Evolutionary conservation across 2,113 vertebrate genomes (phyloP), one percentile per base, ranked within the genome.

Genomic region (Orthonyx spaldingii): DNA sequence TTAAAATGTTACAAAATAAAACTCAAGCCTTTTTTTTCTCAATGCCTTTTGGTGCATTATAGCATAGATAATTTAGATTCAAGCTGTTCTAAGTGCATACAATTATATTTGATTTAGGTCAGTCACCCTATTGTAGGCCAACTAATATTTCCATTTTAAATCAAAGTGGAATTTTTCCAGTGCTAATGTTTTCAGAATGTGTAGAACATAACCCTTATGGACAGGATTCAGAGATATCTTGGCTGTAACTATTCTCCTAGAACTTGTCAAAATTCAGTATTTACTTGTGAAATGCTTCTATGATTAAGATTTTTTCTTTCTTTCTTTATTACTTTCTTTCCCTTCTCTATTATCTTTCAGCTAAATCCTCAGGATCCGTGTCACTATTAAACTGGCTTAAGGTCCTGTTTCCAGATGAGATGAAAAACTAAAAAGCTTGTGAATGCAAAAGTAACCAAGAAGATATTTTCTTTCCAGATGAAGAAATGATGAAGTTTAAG

Each of bases 31-130:
- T 82, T 96, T 97, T 77, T 50, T 92, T 90, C 72, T 89, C 55
- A 93, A 75, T 94, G 77, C 57, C 20, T 89, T 77, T 91, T 97
- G 66, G 66, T 92, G 59, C 12, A 66, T 71, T 89, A 55, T 32
- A 92, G 14, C 61, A 90, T 68, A 74, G 89, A 95, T 92, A 96
- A 97, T 96, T 97, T 94, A 97, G 85, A 61, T 59, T 96, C 71
- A 81, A 87, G 56, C 53, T 90, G 21, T 59, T 89, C 32, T 96
- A 96, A 97, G 47, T 89, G 19, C 74, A 70, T 86, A 90, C 50
- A 95, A 74, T 96, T 97, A 90, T 90, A 86, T 96, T 92, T 97
- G 88, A 97, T 96, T 97, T 97, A 96, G 76, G 75, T 82, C 90
- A 95, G 24, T 94, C 85, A 96, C 44, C 52, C 83, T 46, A 85